phyloP scores from a whole-genome alignment of 2,113 vertebrate species.

The Cephalopterus ornatus region DNA sequence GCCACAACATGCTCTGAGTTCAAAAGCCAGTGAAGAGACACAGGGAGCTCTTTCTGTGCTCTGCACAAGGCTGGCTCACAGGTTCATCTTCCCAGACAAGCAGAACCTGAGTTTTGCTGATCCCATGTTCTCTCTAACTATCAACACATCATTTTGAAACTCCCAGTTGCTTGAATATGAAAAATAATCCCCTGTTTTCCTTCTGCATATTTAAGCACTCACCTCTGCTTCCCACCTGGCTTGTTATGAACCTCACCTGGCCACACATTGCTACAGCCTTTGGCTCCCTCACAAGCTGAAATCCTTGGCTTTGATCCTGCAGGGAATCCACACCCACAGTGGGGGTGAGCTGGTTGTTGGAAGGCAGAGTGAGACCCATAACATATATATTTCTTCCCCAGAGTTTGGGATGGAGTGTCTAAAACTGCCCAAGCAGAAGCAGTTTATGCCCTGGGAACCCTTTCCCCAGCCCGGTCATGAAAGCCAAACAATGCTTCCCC shows the following conservation, averaged over 20 bases:
- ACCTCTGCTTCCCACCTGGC: not conserved
- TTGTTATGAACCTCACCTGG: not conserved
- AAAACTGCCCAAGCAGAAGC: not conserved
- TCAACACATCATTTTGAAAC: not conserved
- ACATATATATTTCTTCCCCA: too few species aligned
- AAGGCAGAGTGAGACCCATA: not conserved
- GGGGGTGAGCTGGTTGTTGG: not conserved
- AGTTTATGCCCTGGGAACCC: not conserved
- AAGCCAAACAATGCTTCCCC: not conserved
- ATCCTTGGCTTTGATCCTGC: not conserved
- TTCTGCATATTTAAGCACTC: not conserved
- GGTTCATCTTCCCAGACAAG: not conserved
- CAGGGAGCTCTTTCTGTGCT: not conserved
- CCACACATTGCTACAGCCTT: not conserved
- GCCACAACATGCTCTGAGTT: fast-evolving
- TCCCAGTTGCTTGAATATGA: not conserved
- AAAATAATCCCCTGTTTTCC: not conserved
- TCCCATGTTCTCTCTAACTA: not conserved
- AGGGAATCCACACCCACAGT: not conserved
- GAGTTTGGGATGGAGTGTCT: not conserved
- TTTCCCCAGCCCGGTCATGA: not conserved
- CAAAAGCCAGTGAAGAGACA: not conserved
- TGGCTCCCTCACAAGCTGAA: not conserved
- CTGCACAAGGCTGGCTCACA: not conserved
- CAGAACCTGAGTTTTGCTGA: not conserved